Percentiles rank a stretch among this genome's conserved stretches.
phyloP scores from a whole-genome alignment of 1,140 invertebrate species.

The Hypsibius dujardini region DNA sequence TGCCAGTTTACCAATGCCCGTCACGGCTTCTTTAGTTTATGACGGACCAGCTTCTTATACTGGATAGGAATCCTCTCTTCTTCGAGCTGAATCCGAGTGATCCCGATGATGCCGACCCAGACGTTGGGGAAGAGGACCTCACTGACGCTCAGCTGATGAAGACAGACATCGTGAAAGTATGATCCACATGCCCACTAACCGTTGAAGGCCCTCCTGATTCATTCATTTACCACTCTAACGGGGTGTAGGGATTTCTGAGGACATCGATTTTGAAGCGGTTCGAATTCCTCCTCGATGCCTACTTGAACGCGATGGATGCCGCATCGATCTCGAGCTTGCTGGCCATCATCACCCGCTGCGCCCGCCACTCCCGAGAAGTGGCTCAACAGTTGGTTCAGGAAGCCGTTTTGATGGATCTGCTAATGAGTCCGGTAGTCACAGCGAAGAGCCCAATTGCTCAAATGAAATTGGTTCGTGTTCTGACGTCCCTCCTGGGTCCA shows the following conservation, averaged over 20 bases:
- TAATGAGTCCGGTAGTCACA: background rate
- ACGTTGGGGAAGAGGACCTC: background rate
- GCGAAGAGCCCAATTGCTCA: background rate
- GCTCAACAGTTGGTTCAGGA: background rate
- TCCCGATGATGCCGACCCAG: background rate
- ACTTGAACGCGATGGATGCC: background rate
- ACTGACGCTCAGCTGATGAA: slow-evolving; percentile 13
- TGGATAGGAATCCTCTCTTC: background rate
- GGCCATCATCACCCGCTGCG: background rate
- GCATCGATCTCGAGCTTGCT: background rate
- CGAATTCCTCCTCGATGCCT: background rate
- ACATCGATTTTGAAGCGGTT: background rate
- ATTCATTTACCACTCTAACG: background rate
- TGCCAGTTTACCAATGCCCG: too few relatives aligned
- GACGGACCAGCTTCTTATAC: background rate
- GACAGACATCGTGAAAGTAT: background rate
- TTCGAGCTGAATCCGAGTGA: background rate
- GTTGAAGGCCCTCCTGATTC: background rate
- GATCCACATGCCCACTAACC: background rate
- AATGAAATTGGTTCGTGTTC: background rate
- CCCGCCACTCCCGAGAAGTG: background rate
- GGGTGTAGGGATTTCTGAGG: background rate
- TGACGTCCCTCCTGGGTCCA: background rate
- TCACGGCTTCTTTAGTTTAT: too few relatives aligned
- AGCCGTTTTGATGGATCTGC: background rate